Evolutionary conservation across 2,797 vertebrate genomes (phyloP).

Genomic region (Harpagifer antarcticus): DNA sequence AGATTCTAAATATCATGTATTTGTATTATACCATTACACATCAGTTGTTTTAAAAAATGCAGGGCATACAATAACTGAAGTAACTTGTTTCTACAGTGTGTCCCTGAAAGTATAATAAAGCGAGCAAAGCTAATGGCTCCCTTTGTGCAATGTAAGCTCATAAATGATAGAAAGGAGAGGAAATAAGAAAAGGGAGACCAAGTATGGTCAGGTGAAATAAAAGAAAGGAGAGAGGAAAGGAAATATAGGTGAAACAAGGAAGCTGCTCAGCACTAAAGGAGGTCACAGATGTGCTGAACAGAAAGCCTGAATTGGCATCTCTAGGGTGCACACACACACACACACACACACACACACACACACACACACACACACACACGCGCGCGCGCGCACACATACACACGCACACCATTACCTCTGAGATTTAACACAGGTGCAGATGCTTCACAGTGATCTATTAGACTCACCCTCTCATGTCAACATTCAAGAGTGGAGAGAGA

Average conservation of each 20-base stretch:
- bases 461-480: conserved; percentile 78
- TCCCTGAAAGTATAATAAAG: conserved; percentile 18
- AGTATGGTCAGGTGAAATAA: conserved; percentile 38
- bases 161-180: conserved; percentile 26
- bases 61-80: neutral
- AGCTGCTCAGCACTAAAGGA: conserved; percentile 69
- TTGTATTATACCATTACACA: neutral
- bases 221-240: conserved; percentile 29
- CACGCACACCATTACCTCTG: conserved; percentile 53
- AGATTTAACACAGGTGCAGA: conserved; percentile 82
- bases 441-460: conserved; percentile 82
- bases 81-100: neutral
- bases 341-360: conserved; percentile 29
- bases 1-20: conserved; percentile 17
- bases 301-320: conserved; percentile 60
- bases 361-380: conserved; percentile 23
- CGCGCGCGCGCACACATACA: conserved; percentile 24
- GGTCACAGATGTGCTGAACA: conserved; percentile 78
- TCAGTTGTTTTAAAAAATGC: conserved; percentile 23
- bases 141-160: conserved; percentile 19
- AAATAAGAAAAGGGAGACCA: conserved; percentile 17
- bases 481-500: conserved; percentile 73
- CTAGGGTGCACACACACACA: conserved; percentile 40
- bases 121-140: conserved; percentile 16
- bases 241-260: conserved; percentile 38